Percentiles rank a stretch among this genome's conserved stretches.
These are phyloP conservation scores for Philereme vetulata DNA, from an alignment of 2,888 invertebrate genomes.

Conservation along the genomic window DNA sequence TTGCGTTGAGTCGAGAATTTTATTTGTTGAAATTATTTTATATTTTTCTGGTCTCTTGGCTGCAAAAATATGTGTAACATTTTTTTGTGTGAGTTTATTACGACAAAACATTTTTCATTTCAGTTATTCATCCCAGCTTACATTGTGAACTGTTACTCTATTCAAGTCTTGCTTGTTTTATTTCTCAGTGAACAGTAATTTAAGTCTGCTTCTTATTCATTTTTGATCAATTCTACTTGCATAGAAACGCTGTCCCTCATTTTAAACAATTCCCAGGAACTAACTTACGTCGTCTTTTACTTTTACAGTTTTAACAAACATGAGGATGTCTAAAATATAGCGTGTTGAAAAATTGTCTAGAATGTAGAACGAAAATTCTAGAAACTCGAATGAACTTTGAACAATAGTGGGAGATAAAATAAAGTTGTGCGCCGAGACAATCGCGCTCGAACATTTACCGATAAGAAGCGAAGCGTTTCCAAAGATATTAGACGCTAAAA, in stretches of 20 bases:
- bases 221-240: constrained; percentile 1
- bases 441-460: constrained; percentile 53
- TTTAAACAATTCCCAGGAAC: constrained; percentile 4
- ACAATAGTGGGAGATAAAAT: constrained; percentile 37
- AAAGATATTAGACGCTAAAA: constrained; percentile 56
- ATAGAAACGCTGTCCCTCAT: neutral
- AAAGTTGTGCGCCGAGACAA: constrained; percentile 38
- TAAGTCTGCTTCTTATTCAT: too few species aligned
- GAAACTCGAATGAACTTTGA: constrained; percentile 26
- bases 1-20: constrained; percentile 31
- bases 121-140: constrained; percentile 11
- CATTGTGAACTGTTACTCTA: neutral
- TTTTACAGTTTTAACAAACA: constrained; percentile 2
- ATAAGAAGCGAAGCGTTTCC: constrained; percentile 52
- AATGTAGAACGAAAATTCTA: constrained; percentile 10
- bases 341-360: constrained; percentile 6
- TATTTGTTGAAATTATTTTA: constrained; percentile 26
- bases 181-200: constrained; percentile 2
- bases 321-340: constrained; percentile 1
- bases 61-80: constrained; percentile 25
- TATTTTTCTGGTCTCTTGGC: constrained; percentile 20
- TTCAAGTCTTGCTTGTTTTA: neutral
- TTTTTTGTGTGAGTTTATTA: constrained; percentile 6
- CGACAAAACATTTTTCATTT: constrained; percentile 15
- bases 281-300: too few species aligned